These are phyloP conservation scores for Torymus aiolomorphi DNA, from an alignment of 2,888 invertebrate genomes.

Conservation along the genomic window DNA sequence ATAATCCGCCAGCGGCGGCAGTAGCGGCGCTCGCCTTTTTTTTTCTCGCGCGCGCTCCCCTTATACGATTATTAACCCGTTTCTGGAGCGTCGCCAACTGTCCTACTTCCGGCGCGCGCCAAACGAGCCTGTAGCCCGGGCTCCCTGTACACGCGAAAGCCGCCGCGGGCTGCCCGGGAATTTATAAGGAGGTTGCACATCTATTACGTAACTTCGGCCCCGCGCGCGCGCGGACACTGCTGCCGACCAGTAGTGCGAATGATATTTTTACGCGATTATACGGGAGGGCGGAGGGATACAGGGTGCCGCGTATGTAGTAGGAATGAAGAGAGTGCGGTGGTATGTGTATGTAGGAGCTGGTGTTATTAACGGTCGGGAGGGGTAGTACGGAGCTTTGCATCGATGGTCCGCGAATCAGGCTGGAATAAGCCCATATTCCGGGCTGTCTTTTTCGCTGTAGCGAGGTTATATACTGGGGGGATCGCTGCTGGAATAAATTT, in stretches of 20 bases:
- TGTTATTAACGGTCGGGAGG: too few species aligned
- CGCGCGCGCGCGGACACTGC: too few species aligned
- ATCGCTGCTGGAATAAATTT: too few species aligned
- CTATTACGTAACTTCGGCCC: conserved; percentile 8
- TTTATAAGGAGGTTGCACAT: conserved; percentile 43
- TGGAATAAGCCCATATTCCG: conserved; percentile 14
- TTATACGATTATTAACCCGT: conserved; percentile 49
- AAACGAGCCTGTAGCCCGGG: conserved; percentile 49
- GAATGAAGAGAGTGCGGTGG: too few species aligned
- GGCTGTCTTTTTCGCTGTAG: too few species aligned
- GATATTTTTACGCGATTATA: conserved; percentile 47
- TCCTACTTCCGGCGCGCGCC: conserved; percentile 59
- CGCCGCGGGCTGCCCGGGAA: neutral
- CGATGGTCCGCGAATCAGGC: neutral
- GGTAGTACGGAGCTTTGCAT: neutral
- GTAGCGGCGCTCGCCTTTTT: neutral
- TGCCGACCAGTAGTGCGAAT: conserved; percentile 2
- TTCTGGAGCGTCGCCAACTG: conserved; percentile 60
- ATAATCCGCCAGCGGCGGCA: conserved; percentile 49
- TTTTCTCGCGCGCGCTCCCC: neutral
- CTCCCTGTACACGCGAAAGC: neutral
- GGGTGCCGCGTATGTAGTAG: too few species aligned
- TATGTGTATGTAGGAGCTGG: too few species aligned
- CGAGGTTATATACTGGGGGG: too few species aligned
- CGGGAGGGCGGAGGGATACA: too few species aligned